Evolutionary conservation across 2,888 invertebrate genomes (phyloP), one percentile per base, ranked within the genome.

Genomic region (Phorcus lineatus): DNA sequence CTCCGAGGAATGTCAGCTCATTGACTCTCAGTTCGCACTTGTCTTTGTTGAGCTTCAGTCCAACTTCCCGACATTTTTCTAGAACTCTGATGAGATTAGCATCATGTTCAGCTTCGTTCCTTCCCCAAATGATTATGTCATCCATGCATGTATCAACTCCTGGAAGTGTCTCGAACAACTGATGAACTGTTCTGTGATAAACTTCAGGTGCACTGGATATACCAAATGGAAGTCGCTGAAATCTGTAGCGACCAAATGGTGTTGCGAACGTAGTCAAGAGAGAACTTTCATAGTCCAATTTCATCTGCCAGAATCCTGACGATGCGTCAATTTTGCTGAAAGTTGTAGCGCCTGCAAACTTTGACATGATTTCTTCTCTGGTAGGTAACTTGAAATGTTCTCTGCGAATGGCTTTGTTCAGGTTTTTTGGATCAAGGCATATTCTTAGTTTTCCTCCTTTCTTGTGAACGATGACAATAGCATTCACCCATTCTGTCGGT

Each of bases 401-500:
- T 31, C 85, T 22, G 19, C 40, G 36, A 66, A 87, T 82, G n/a
- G 80, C 81, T 76, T 81, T 80, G 66, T 88, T 88, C 28, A 88
- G 40, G 54, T 86, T 83, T 66, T 74, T 79, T 1, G 86, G 87
- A 74, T 87, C 88, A 13, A 87, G 19, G 57, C 85, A 88, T 11
- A 87, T 67, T 24, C 86, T 57, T 9, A 88, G 24, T 79, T 86
- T 85, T 17, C 85, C 86, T 70, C 81, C 83, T 54, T 77, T 62
- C 78, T 84, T 84, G 62, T 80, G 36, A n/a, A 83, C 82, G 53
- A 82, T 74, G n/a, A 82, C 84, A 55, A 87, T 36, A 3, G 82
- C 78, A 78, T 77, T 86, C 11, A 87, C 86, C 87, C 88, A 88
- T 54, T 83, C 81, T 57, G 86, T 86, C 11, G 86, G 87, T 57